phyloP scores from a whole-genome alignment of 2,888 invertebrate genomes.

The Clepsis dumicolana region DNA sequence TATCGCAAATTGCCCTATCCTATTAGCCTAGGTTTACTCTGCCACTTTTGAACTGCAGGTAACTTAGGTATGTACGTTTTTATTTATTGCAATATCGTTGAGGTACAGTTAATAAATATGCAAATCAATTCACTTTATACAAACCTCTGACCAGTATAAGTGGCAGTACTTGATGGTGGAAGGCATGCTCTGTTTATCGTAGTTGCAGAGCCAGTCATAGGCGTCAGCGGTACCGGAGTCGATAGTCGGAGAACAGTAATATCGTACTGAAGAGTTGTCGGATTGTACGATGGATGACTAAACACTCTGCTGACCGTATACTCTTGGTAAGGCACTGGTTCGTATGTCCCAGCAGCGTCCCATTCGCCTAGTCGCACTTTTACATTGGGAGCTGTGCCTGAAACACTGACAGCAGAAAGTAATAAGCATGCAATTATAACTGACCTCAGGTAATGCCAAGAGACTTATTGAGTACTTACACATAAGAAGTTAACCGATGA shows the following conservation, averaged over 20 bases:
- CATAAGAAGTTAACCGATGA: constrained; percentile 87
- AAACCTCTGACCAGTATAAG: constrained; percentile 83
- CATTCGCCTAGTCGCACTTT: constrained; percentile 92
- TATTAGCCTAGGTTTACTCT: too few species aligned
- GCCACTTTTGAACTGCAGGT: too few species aligned
- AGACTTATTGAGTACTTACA: constrained; percentile 74
- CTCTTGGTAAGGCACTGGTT: constrained; percentile 89
- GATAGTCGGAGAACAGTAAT: constrained; percentile 92
- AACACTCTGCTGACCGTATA: constrained; percentile 86
- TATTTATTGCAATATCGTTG: too few species aligned
- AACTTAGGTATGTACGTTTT: too few species aligned
- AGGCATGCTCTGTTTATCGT: constrained; percentile 88
- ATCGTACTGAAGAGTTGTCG: constrained; percentile 91
- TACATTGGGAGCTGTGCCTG: constrained; percentile 81
- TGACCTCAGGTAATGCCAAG: background rate
- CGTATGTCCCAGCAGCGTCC: constrained; percentile 88
- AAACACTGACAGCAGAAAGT: constrained; percentile 59
- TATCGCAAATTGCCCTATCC: too few species aligned
- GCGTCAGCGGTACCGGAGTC: constrained; percentile 82
- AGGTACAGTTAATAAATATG: too few species aligned
- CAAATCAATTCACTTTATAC: background rate
- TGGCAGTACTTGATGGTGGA: constrained; percentile 71
- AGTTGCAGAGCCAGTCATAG: constrained; percentile 73
- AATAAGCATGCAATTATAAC: constrained; percentile 5
- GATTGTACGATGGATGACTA: constrained; percentile 89